These are phyloP conservation scores for Drosophila repletoides DNA, from an alignment of 1,140 invertebrate species.

Conservation along the genomic window DNA sequence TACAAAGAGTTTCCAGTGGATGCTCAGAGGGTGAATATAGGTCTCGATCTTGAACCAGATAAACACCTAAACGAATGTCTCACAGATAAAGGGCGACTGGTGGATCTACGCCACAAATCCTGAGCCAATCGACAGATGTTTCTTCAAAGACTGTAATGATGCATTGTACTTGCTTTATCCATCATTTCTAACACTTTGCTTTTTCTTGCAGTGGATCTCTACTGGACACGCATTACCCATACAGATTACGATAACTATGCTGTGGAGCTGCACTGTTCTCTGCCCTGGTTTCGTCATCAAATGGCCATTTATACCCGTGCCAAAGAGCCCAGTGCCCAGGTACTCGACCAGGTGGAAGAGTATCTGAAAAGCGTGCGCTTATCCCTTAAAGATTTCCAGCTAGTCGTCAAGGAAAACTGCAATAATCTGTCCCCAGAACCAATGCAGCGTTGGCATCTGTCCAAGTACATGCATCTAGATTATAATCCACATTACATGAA, in stretches of 20 bases:
- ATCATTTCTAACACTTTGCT: no score
- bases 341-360: not conserved
- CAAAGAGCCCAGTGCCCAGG: not conserved
- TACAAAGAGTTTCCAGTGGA: slow-evolving; percentile 59
- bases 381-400: not conserved
- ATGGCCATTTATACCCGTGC: slow-evolving; percentile 46
- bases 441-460: slow-evolving; percentile 48
- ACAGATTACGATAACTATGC: slow-evolving; percentile 49
- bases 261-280: slow-evolving; percentile 52
- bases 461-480: slow-evolving; percentile 44
- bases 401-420: slow-evolving; percentile 23
- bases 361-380: slow-evolving; percentile 37
- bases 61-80: slow-evolving; percentile 20
- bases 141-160: slow-evolving; percentile 41
- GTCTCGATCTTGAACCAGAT: slow-evolving; percentile 23
- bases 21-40: slow-evolving; percentile 35
- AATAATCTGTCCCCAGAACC: not conserved
- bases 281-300: slow-evolving; percentile 60
- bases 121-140: slow-evolving; percentile 8
- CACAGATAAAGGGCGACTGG: slow-evolving; percentile 54
- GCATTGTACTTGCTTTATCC: not conserved
- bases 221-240: slow-evolving; percentile 56
- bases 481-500: slow-evolving; percentile 56
- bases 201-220: slow-evolving; percentile 41
- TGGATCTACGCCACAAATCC: slow-evolving; percentile 52